These are phyloP conservation scores for Denticeps clupeoides DNA, from an alignment of 2,797 vertebrate species.

Conservation along the genomic window DNA sequence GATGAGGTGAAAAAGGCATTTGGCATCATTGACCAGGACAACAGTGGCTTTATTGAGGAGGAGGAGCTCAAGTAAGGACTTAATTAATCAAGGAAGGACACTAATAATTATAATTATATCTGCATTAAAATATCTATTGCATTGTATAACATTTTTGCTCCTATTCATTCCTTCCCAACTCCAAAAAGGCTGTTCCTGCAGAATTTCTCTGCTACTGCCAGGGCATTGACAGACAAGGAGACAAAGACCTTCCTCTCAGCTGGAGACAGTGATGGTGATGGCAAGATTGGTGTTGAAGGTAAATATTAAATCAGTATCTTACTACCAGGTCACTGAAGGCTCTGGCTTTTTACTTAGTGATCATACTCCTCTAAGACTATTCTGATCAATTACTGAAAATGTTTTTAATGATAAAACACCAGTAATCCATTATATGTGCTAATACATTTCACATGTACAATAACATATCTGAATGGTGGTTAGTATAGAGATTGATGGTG, in stretches of 20 bases:
- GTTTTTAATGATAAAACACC: too few relatives aligned
- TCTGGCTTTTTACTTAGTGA: too few relatives aligned
- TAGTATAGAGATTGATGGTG: slow-evolving; percentile 28
- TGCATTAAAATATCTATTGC: too few relatives aligned
- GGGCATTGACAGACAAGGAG: slow-evolving; percentile 39
- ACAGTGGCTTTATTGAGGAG: slow-evolving; percentile 69
- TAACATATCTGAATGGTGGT: too few relatives aligned
- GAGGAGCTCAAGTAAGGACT: slow-evolving; percentile 65
- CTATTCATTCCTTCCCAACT: not conserved
- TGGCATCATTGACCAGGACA: slow-evolving; percentile 62
- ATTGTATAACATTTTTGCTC: too few relatives aligned
- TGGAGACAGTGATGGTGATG: slow-evolving; percentile 59
- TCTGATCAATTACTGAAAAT: too few relatives aligned
- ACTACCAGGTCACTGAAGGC: too few relatives aligned
- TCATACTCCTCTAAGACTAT: too few relatives aligned
- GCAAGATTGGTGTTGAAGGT: slow-evolving; percentile 68
- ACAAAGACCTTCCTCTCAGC: slow-evolving; percentile 37
- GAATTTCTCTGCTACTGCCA: slow-evolving; percentile 39
- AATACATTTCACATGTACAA: too few relatives aligned
- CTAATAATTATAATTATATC: too few relatives aligned
- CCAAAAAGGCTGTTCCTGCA: slow-evolving; percentile 43
- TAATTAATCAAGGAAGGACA: not conserved
- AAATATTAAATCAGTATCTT: slow-evolving; percentile 14
- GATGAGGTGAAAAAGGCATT: slow-evolving; percentile 64
- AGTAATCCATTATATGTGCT: too few relatives aligned